Conservation (phyloP, 2,113 vertebrate genomes). For the Scytalopus superciliaris region DNA sequence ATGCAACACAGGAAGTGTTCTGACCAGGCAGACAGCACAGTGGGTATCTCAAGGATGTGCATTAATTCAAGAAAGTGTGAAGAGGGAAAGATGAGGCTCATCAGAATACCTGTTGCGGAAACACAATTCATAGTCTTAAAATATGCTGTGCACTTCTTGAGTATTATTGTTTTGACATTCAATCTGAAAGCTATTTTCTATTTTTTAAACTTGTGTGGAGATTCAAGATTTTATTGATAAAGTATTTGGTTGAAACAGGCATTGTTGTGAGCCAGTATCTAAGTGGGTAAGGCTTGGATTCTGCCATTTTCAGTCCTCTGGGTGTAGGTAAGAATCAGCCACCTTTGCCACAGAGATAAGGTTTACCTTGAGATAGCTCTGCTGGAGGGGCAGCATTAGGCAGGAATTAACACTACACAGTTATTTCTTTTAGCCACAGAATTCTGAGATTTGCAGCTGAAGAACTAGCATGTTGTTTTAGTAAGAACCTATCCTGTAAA, state of each 20-base stretch:
- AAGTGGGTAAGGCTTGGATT: background rate
- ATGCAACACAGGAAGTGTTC: constrained; percentile 11
- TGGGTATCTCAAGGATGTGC: background rate
- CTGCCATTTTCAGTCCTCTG: background rate
- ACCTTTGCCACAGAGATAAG: background rate
- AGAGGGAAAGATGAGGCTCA: background rate
- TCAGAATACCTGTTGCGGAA: background rate
- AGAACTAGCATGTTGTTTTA: background rate
- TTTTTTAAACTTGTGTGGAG: background rate
- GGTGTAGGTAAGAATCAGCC: background rate
- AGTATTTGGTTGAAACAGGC: background rate
- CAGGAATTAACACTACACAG: background rate
- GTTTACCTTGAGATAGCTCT: background rate
- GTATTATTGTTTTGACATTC: background rate
- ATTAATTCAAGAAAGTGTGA: background rate
- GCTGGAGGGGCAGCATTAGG: background rate
- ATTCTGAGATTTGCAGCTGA: background rate
- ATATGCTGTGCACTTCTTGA: background rate
- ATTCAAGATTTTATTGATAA: background rate
- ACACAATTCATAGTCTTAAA: background rate
- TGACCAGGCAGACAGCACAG: constrained; percentile 12
- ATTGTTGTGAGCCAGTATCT: background rate
- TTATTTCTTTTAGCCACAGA: background rate
- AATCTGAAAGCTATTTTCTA: background rate
- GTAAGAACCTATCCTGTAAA: background rate